Evolutionary conservation across 2,797 vertebrate genomes (phyloP), one percentile per base, ranked within the genome.

Genomic region (Mallotus villosus): DNA sequence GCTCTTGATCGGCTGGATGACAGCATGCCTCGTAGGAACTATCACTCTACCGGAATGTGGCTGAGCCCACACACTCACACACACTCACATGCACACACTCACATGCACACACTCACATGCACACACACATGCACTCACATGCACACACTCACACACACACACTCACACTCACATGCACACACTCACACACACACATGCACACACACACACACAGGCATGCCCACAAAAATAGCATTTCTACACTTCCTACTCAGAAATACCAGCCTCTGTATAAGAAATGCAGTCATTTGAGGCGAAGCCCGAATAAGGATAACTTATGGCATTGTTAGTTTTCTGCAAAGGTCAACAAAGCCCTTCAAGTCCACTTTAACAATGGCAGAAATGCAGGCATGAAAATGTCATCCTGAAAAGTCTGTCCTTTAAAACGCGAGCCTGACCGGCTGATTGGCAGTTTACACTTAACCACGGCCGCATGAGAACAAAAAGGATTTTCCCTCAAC

Each of bases 311-410:
- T 32, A 34, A 29, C 25, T 11, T 27, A 2, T 29, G 25, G 34
- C 21, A 17, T 79, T 78, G 77, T 59, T 73, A 70, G 69, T 49
- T 60, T 80, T 75, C 73, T 79, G 63, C 51, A 86, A 84, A 85
- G 80, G 70, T 85, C 68, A 78, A 57, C 83, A 71, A 73, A 49
- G n/a, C 24, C 34, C 22, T 12, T 72, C 62, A 57, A 70, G 69
- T 75, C 60, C 67, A 82, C 70, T 80, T 75, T 75, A 63, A 51
- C 29, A 21, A 53, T 70, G 41, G 74, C 17, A 62, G 46, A 63
- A 78, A 77, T 75, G 2, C 65, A 82, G 27, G 25, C 80, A 77
- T 70, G 29, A 75, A 83, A 76, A 81, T 74, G 72, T 73, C 71
- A 77, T 73, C 27, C 21, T 77, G 61, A 77, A 77, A 57, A 59